Evolutionary conservation across 2,888 invertebrate genomes (phyloP).

Genomic region (Hipparchia semele): DNA sequence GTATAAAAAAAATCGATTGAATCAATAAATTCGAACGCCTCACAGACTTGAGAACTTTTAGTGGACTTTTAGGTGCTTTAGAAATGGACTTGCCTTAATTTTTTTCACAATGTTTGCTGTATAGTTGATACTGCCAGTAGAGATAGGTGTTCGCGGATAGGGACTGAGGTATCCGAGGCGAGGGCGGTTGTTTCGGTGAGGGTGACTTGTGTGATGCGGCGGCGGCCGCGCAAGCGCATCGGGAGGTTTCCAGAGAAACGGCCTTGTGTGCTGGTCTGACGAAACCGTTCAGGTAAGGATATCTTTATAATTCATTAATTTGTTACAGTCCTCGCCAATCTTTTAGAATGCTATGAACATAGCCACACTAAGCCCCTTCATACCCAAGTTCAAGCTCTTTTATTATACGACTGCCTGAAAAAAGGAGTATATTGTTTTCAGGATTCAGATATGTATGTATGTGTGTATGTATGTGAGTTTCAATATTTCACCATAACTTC

Average conservation of each 20-base stretch:
- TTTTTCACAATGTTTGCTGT: conserved; percentile 49
- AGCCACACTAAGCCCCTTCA: no score
- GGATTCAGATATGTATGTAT: no score
- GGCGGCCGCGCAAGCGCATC: conserved; percentile 58
- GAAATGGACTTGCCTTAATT: conserved; percentile 61
- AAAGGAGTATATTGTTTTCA: no score
- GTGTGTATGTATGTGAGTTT: no score
- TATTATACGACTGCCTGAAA: no score
- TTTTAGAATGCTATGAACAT: no score
- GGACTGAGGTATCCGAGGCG: conserved; percentile 47
- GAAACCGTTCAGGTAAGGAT: conserved; percentile 73
- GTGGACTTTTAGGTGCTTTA: conserved; percentile 59
- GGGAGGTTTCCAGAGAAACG: conserved; percentile 51
- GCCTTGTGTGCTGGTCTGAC: conserved; percentile 70
- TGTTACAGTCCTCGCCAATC: not conserved
- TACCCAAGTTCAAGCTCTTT: no score
- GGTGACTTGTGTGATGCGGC: conserved; percentile 70
- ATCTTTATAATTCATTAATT: not conserved
- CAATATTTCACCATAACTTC: no score
- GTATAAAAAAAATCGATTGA: conserved; percentile 46
- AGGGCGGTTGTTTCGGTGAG: conserved; percentile 52
- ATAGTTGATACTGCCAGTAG: conserved; percentile 45
- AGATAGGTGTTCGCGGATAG: conserved; percentile 22
- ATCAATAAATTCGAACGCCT: conserved; percentile 51
- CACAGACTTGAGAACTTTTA: conserved; percentile 40